phyloP scores from a whole-genome alignment of 2,113 vertebrate genomes.

The Reinhardtius hippoglossoides region DNA sequence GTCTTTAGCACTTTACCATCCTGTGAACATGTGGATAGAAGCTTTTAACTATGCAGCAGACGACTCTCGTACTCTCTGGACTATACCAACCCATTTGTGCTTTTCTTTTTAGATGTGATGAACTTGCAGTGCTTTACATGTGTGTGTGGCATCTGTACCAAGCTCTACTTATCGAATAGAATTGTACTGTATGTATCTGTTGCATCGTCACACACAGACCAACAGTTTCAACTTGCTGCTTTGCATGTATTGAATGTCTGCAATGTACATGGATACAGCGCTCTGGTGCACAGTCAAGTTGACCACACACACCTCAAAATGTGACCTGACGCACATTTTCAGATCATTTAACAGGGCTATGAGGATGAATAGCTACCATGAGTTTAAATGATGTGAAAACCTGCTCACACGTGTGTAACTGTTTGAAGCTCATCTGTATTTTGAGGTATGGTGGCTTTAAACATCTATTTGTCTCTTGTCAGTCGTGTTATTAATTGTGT shows the following conservation, averaged over 20 bases:
- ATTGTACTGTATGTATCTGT: constrained; percentile 52
- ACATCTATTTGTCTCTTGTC: constrained; percentile 3
- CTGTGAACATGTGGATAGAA: constrained; percentile 54
- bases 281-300: background rate
- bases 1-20: constrained; percentile 63
- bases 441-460: constrained; percentile 21
- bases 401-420: constrained; percentile 21
- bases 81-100: constrained; percentile 15
- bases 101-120: constrained; percentile 20
- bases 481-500: constrained; percentile 12
- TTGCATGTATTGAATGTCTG: constrained; percentile 50
- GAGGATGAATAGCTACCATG: constrained; percentile 18
- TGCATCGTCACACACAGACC: constrained; percentile 15
- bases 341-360: constrained; percentile 33
- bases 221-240: constrained; percentile 42
- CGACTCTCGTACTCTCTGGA: constrained; percentile 46
- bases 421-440: constrained; percentile 19
- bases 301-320: background rate
- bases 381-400: constrained; percentile 25
- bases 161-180: constrained; percentile 21
- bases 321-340: constrained; percentile 4
- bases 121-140: constrained; percentile 43
- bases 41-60: constrained; percentile 75
- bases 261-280: no score
- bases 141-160: constrained; percentile 20